Conservation (phyloP, 2,888 invertebrate genomes). For the Plagiodera versicolora region DNA sequence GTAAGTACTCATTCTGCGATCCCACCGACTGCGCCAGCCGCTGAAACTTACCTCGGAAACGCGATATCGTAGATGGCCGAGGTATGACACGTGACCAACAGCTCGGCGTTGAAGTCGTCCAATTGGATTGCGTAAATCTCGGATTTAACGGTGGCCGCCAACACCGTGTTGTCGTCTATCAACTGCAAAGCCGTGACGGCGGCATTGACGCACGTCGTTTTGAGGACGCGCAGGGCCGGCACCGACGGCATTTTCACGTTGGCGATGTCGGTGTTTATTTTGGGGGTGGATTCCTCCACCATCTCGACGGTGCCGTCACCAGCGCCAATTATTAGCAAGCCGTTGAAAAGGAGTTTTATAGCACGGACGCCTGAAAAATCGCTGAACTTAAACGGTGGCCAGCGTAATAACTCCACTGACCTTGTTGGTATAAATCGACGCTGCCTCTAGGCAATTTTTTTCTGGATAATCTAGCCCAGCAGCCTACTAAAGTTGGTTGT, state of each 20-base stretch:
- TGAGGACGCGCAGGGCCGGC: conserved; percentile 55
- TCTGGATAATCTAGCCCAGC: conserved; percentile 57
- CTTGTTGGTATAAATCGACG: conserved; percentile 63
- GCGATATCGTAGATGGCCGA: conserved; percentile 77
- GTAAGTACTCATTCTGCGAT: no score
- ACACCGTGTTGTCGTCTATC: conserved; percentile 63
- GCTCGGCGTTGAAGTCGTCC: conserved; percentile 65
- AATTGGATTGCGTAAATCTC: conserved; percentile 81
- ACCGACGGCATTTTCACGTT: conserved; percentile 54
- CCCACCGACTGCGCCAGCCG: no score
- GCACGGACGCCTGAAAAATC: conserved; percentile 66
- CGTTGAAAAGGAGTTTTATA: conserved; percentile 63
- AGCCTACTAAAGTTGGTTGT: conserved; percentile 65
- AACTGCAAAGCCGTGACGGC: conserved; percentile 75
- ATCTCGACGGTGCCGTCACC: conserved; percentile 83
- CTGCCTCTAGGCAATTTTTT: conserved; percentile 60
- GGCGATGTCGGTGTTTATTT: conserved; percentile 21
- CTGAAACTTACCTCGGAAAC: conserved; percentile 74
- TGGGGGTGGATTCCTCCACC: conserved; percentile 56
- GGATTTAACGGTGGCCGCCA: conserved; percentile 75
- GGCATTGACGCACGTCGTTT: conserved; percentile 61
- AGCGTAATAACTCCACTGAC: conserved; percentile 38
- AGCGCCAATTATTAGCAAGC: conserved; percentile 74
- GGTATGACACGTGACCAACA: conserved; percentile 82
- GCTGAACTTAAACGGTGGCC: no score